phyloP scores from a whole-genome alignment of 2,113 vertebrate genomes.

The Polyodon spathula region DNA sequence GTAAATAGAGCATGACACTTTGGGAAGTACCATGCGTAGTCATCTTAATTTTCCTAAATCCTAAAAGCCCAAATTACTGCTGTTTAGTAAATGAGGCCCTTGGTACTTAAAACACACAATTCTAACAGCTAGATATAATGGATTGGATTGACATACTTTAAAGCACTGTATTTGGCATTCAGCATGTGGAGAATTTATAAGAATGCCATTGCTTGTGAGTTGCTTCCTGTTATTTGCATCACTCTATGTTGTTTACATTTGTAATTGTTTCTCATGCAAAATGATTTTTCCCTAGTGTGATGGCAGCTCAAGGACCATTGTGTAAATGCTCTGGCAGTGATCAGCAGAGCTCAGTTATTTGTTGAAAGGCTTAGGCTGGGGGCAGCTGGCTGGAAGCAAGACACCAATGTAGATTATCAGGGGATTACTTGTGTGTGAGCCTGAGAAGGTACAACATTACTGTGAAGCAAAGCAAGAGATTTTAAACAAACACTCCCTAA shows the following conservation, averaged over 20 bases:
- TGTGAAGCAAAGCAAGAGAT: neutral
- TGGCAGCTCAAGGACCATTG: neutral
- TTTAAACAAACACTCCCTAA: neutral
- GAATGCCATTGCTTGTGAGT: neutral
- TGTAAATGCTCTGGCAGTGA: conserved; percentile 7
- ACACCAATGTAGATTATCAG: neutral
- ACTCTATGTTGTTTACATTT: conserved; percentile 6
- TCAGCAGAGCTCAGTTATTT: neutral
- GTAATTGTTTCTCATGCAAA: neutral
- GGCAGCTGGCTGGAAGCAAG: neutral
- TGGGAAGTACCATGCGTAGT: no score
- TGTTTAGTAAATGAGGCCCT: no score
- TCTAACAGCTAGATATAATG: neutral
- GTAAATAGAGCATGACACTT: no score
- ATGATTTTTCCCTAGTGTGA: conserved; percentile 1
- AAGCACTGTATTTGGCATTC: conserved; percentile 3
- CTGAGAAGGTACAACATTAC: neutral
- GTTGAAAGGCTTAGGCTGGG: neutral
- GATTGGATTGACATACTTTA: neutral
- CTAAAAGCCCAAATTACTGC: no score
- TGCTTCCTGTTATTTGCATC: neutral
- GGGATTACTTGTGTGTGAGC: neutral
- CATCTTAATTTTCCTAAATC: no score
- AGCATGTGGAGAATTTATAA: conserved; percentile 3
- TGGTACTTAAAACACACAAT: no score